Base-by-base conservation (phyloP, 2,888 invertebrate species). In the Lottia gigantea region DNA sequence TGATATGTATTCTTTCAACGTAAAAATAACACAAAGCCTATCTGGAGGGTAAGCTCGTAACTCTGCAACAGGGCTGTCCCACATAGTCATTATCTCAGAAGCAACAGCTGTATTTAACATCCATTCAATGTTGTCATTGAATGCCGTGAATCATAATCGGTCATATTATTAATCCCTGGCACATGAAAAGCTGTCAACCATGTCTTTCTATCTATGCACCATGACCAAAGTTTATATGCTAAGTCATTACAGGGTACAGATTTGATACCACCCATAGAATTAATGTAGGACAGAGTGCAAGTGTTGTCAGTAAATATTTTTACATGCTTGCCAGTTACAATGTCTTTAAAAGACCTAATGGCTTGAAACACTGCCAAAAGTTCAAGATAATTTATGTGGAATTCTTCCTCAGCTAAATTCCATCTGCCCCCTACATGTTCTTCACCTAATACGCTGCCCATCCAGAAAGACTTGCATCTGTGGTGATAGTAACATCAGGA, bases 371-470 rank as follows among this genome's bases (percentile, higher is more conserved):
- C 61, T 2, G 64, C 65, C 23, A 31, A n/a, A 15, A 73, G 31
- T 66, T 71, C 68, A 40, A 71, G 47, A 25, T 61, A 26, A 40
- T 71, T 67, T 23, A 82, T 79, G 26, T 92, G 90, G 12, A 19
- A 1, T 55, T 19, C 19, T 19, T 55, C 8, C n/a, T 55, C 55
- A 55, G n/a, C 15, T 19, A 55, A 55, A 19, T 55, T 55, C 55
- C 55, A 55, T 19, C 55, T 16, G 1, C 49, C 49, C 8, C n/a
- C 49, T n/a, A n/a, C 15, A 16, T 49, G 49, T 16, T 49, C 19
- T 49, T 49, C 49, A 49, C 19, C 19, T 49, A 49, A n/a, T 49
- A 49, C 49, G 49, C 49, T n/a, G 14, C 49, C 49, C n/a, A 55
- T 7, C 55, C 55, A 55, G 7, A n/a, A 11, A 55, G 55, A 55